Evolutionary conservation across 2,113 vertebrate species (phyloP).

Genomic region (Tapirus terrestris): DNA sequence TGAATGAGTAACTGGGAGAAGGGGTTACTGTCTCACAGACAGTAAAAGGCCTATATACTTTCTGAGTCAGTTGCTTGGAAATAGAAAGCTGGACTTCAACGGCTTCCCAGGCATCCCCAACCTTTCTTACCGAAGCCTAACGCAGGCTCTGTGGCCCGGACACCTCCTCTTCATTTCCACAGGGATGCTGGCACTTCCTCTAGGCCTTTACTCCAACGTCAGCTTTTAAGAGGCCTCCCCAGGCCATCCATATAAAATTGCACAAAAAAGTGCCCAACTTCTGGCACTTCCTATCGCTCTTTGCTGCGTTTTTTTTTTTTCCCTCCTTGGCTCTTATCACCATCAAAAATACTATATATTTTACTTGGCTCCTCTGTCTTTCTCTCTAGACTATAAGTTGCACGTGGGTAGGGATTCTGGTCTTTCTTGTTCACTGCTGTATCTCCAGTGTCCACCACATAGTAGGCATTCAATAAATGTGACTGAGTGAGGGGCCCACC

Average conservation of each 20-base stretch:
- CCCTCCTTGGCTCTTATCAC: background rate
- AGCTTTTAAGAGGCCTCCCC: background rate
- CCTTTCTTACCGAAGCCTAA: background rate
- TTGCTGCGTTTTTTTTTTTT: background rate
- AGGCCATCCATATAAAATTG: background rate
- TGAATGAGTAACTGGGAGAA: background rate
- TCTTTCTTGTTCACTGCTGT: background rate
- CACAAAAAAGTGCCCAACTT: background rate
- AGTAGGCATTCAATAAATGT: background rate
- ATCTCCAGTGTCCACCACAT: background rate
- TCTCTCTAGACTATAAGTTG: background rate
- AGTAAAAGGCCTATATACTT: background rate
- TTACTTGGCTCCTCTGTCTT: background rate
- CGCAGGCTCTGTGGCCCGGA: background rate
- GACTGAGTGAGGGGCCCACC: background rate
- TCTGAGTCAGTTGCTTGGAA: constrained; percentile 9
- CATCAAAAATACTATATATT: background rate
- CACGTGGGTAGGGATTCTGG: background rate
- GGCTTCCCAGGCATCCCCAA: background rate
- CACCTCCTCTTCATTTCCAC: background rate
- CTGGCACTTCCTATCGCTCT: background rate
- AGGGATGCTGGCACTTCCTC: background rate
- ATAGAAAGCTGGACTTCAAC: background rate
- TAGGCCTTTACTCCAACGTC: background rate
- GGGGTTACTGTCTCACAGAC: background rate